Conservation (phyloP, 2,888 invertebrate genomes). For the Pseudanteris insignis region DNA sequence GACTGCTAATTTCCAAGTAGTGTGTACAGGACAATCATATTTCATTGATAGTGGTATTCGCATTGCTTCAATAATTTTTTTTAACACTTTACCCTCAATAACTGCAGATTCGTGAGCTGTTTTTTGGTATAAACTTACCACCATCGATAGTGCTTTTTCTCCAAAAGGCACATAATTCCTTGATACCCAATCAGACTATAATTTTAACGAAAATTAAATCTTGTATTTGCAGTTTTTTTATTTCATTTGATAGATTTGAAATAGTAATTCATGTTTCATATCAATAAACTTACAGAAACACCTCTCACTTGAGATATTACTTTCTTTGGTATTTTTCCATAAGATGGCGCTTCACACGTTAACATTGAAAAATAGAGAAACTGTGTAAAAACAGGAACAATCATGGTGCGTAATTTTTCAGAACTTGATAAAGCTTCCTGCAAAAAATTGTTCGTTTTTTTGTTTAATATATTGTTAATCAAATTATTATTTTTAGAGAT, state of each 20-base stretch:
- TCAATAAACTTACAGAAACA: constrained; percentile 60
- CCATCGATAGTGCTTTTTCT: constrained; percentile 79
- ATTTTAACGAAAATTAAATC: neutral
- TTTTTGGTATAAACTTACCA: constrained; percentile 78
- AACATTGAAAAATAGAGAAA: constrained; percentile 75
- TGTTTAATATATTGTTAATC: constrained; percentile 33
- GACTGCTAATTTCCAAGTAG: constrained; percentile 85
- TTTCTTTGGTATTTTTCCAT: constrained; percentile 70
- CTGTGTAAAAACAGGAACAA: constrained; percentile 75
- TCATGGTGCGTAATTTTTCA: constrained; percentile 72
- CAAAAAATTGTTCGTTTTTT: too few relatives aligned
- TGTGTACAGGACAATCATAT: constrained; percentile 81
- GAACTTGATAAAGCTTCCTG: constrained; percentile 72
- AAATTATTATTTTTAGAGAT: neutral
- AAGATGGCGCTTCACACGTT: constrained; percentile 73
- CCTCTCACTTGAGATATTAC: constrained; percentile 65
- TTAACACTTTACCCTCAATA: constrained; percentile 76
- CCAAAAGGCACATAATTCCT: constrained; percentile 89
- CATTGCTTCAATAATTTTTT: constrained; percentile 71
- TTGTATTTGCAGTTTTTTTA: neutral
- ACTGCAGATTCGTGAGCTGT: constrained; percentile 78
- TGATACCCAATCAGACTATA: constrained; percentile 77
- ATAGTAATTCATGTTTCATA: too few relatives aligned
- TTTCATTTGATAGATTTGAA: neutral
- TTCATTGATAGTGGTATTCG: constrained; percentile 80